Evolutionary conservation across 64 coral and sea anemone genomes (phyloP).

Genomic region (Montipora sp.): DNA sequence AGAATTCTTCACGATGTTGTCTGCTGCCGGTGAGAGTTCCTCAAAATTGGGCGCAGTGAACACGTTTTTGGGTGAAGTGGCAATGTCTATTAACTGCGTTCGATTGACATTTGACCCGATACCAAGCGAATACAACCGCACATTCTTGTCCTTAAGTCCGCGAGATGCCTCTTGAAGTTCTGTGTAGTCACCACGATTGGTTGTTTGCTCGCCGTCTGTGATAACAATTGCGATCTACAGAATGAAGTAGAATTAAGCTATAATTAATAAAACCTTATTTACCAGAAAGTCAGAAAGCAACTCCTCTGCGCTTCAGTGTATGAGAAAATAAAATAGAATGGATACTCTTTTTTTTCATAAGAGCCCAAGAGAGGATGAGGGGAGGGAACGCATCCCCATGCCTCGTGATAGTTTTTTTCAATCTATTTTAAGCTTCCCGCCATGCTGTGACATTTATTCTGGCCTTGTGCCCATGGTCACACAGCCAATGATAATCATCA

Average conservation of each 20-base stretch:
- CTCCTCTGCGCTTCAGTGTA: too few species aligned
- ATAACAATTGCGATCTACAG: slow-evolving; percentile 65
- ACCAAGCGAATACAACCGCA: slow-evolving; percentile 38
- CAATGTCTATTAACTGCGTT: slow-evolving; percentile 21
- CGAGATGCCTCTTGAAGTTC: slow-evolving; percentile 20
- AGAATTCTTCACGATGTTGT: neutral
- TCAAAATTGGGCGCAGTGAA: slow-evolving; percentile 9
- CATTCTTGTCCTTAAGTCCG: slow-evolving; percentile 31
- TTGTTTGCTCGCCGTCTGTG: slow-evolving; percentile 73
- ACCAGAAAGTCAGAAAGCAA: neutral
- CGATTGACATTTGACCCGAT: slow-evolving; percentile 17
- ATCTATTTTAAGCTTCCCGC: too few species aligned
- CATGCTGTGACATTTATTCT: too few species aligned
- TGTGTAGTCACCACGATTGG: neutral
- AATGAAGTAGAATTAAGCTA: neutral
- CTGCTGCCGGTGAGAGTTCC: neutral
- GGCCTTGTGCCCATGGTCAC: too few species aligned
- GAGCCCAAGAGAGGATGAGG: too few species aligned
- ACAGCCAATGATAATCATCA: too few species aligned
- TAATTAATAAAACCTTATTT: neutral
- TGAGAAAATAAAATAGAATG: too few species aligned
- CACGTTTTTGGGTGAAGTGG: neutral
- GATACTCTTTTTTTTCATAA: too few species aligned
- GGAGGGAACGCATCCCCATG: too few species aligned
- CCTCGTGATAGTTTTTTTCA: too few species aligned